Base-by-base conservation (phyloP, 2,797 vertebrate genomes). In the Rhinatrema bivittatum region DNA sequence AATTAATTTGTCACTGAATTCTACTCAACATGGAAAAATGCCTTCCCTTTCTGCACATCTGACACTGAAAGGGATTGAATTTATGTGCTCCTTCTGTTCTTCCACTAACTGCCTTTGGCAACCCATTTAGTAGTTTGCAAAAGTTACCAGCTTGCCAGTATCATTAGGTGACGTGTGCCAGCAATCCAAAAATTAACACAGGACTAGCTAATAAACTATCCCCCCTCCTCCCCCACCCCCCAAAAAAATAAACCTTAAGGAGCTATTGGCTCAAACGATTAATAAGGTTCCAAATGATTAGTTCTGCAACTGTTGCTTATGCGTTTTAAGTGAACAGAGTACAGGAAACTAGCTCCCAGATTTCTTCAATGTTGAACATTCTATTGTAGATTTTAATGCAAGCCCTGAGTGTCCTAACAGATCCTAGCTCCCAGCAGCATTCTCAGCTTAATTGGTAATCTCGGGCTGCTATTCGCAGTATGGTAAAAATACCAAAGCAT, bases 401-500 rank as follows among this genome's bases (percentile, higher is more conserved):
- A 58, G 32, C 32, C 23, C 12, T 8, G 32, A n/a, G 31, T 57
- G 14, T 24, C 42, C 31, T 47, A 34, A 28, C 30, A 57, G 43
- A 48, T 32, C 16, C 37, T 27, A 20, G 8, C 25, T 41, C 11
- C 2, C 8, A 45, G 29, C 31, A 48, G 22, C 59, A 46, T n/a
- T n/a, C 25, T 58, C 34, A 58, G 26, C 3, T 1, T 55, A 23
- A 12, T 46, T 49, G 53, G 22, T 43, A 62, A 40, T 42, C 23
- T 51, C 29, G 33, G 16, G 18, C 9, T n/a, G 11, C 10, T 19
- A 22, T 15, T 16, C n/a, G n/a, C n/a, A n/a, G 16, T 29, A 21
- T 32, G 20, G 15, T 35, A 44, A 61, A 45, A 38, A 59, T 37
- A 64, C n/a, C n/a, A 67, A 69, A 56, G 39, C 2, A 55, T 45